Base-by-base conservation (phyloP, 2,113 vertebrate genomes). In the Cyrtonyx montezumae region DNA sequence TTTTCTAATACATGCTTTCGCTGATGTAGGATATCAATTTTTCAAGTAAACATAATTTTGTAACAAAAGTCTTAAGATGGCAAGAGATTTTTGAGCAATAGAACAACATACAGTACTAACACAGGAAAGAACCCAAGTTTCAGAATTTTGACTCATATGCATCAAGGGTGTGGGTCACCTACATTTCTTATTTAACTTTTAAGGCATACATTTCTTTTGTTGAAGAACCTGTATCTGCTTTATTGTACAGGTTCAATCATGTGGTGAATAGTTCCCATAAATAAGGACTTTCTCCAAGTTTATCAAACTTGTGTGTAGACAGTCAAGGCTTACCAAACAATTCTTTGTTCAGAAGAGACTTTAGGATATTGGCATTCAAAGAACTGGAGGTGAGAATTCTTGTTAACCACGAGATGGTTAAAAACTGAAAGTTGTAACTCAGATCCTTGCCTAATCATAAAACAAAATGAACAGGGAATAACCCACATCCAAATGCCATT, bases 131-230 rank as follows among this genome's bases (percentile, higher is more conserved):
- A 5, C 2, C 42, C 2, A 32, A 26, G 1, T 87, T 83, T 81
- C 37, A 82, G 58, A 61, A 45, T 7, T 37, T 11, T 71, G 3
- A 13, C 20, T 58, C 23, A 49, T 23, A 37, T 2, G 21, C 3
- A 20, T 37, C 5, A 63, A 25, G 6, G 25, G 2, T 49, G 45
- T 48, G 13, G 23, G 4, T 66, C 58, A 32, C 25, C 65, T 17
- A 22, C 85, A 67, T 62, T 69, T 84, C 17, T 11, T 73, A 6
- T 40, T 51, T 1, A 51, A 36, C 34, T 32, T 59, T 78, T 23
- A 28, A 79, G 10, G 11, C 13, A 40, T 30, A 70, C 0, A 11
- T n/a, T 43, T 13, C 0, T 46, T 71, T 59, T 68, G 2, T 18
- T 84, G 91, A 69, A 87, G 51, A 70, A 74, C 79, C 15, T 87